Evolutionary conservation across 2,797 vertebrate genomes (phyloP), one percentile per base, ranked within the genome.

Genomic region (Leptatherina wallacei): DNA sequence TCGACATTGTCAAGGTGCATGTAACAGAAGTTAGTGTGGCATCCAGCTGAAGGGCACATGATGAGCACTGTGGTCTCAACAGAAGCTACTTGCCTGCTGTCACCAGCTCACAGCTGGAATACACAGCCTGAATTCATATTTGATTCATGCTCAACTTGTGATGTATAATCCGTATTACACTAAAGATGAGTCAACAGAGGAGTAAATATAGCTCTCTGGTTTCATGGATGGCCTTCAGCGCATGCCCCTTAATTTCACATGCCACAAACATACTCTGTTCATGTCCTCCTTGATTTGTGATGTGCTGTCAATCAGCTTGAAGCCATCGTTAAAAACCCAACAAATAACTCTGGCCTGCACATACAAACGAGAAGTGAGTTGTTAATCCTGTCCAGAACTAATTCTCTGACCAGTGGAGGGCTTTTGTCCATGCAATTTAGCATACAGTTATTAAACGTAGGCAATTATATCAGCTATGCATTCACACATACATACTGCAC

Each of bases 301-400:
- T 49, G 35, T 55, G 9, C 40, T 61, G 33, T 24, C 36, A 67
- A 56, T 77, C 33, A n/a, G 12, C 60, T 71, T 35, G 30, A 74
- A 62, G 42, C 58, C 66, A 44, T 44, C 60, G 30, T 69, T 11
- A 47, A 71, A 61, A 42, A 59, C 51, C 42, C 3, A 20, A 42
- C n/a, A 51, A 62, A 61, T 32, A 40, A 57, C 59, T 49, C 55
- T 70, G 35, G 77, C 42, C 61, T 75, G 65, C 30, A 75, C 72
- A 69, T 40, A 68, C 66, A 64, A 27, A 57, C 24, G 29, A 67
- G 20, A 70, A 75, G 42, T 62, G 61, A 69, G 61, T 65, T 72
- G 71, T 81, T 88, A 86, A 89, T 89, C 81, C 83, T 80, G 55
- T 51, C 74, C 58, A 57, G 71, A 73, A 64, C 33, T 81, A 83